Evolutionary conservation across 2,888 invertebrate genomes (phyloP), one percentile per base, ranked within the genome.

Genomic region (Acronicta leporina): DNA sequence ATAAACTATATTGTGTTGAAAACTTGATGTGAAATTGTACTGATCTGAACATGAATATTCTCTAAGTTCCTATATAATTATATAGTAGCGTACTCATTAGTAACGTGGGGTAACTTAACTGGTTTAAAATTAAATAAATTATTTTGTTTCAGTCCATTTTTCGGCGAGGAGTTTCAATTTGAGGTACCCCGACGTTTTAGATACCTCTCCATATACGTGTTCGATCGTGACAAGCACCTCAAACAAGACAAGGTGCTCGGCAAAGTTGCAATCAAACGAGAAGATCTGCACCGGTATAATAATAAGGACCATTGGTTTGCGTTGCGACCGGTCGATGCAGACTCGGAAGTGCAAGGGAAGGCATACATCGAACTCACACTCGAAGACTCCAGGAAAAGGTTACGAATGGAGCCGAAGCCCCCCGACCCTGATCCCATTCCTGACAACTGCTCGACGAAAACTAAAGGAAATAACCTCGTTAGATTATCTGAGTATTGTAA

Each of bases 231-330:
- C 90, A 95, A 97, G 73, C 97, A 97, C 82, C 95, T 97, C 89
- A 97, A 97, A 86, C 97, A 97, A 86, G 97, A 98, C 89, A 97
- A 97, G 90, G 96, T 97, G 73, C 92, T 97, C 80, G 97, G 97
- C 41, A 94, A 94, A 80, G 98, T 98, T 71, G 97, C 98, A 56
- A 97, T 98, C 87, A 97, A 97, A 87, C 96, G 97, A 67, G 98
- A 98, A 86, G 98, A 98, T 83, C 94, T 98, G 75, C 96, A 97
- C 81, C 96, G 96, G 73, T 98, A 98, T 91, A 97, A 98, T 91
- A 97, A 97, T 87, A 98, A 97, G 85, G 98, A 98, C 89, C 97
- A 98, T 87, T 98, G 98, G 98, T 98, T 98, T 88, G 96, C 97
- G 52, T 92, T 98, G 88, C 95, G 96, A 80, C 96, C 97, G 33